Conservation (phyloP, 2,888 invertebrate species). For the Saturnia pavonia region DNA sequence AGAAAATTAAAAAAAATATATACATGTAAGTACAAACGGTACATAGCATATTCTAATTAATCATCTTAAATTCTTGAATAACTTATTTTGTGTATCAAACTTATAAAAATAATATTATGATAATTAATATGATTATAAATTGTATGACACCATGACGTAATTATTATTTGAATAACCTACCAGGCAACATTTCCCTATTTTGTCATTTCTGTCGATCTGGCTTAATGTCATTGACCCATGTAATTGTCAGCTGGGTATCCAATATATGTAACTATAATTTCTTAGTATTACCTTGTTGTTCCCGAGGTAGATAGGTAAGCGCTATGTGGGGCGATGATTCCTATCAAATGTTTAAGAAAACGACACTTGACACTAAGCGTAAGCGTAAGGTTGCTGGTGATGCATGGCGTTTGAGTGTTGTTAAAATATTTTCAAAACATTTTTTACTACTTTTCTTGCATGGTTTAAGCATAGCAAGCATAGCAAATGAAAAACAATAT, state of each 20-base stretch:
- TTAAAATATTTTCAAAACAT: slow-evolving; percentile 24
- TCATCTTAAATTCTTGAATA: background rate
- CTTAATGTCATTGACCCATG: slow-evolving; percentile 35
- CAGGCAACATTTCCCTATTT: slow-evolving; percentile 21
- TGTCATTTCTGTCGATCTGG: slow-evolving; percentile 10
- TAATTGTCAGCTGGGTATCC: slow-evolving; percentile 27
- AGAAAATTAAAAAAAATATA: too few species aligned
- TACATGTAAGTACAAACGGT: too few species aligned
- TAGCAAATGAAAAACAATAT: too few species aligned
- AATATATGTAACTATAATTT: slow-evolving; percentile 32
- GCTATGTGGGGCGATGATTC: slow-evolving; percentile 37
- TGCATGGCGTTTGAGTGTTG: slow-evolving; percentile 22
- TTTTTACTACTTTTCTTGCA: too few species aligned
- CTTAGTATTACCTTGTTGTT: slow-evolving; percentile 31
- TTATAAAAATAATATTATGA: background rate
- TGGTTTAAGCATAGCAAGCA: too few species aligned
- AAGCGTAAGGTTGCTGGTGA: slow-evolving; percentile 5
- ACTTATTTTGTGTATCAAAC: background rate
- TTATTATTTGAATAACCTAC: slow-evolving; percentile 23
- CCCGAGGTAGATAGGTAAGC: slow-evolving; percentile 26
- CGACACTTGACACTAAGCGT: slow-evolving; percentile 9
- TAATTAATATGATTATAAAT: background rate
- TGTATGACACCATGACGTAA: background rate
- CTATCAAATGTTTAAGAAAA: slow-evolving; percentile 32
- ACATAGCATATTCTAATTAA: background rate